These are phyloP conservation scores for Mystacornis crossleyi DNA, from an alignment of 2,113 vertebrate species.

Conservation along the genomic window DNA sequence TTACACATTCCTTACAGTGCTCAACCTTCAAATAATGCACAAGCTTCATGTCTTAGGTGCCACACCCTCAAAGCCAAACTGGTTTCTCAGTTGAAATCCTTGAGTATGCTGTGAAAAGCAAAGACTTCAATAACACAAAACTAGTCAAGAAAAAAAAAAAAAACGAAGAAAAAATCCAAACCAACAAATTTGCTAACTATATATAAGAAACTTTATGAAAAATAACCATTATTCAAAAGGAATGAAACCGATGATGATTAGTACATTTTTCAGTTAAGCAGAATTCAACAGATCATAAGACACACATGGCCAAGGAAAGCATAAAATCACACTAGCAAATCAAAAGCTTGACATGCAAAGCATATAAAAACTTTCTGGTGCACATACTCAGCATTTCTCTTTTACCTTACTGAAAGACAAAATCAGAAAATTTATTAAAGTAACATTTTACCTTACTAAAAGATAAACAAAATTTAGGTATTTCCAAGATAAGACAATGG, in stretches of 20 bases:
- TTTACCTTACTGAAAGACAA: background rate
- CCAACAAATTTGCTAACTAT: background rate
- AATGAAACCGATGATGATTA: background rate
- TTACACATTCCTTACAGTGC: background rate
- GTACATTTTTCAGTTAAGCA: background rate
- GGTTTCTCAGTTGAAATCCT: background rate
- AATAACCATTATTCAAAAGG: background rate
- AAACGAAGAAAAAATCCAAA: background rate
- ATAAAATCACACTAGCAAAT: background rate
- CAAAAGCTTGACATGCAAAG: background rate
- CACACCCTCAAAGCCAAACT: background rate
- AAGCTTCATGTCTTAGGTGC: background rate
- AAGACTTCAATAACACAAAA: background rate
- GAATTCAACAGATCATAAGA: background rate
- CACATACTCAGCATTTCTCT: background rate
- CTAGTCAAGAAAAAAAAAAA: background rate
- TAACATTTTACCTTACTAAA: background rate
- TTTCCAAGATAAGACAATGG: background rate
- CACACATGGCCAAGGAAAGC: background rate
- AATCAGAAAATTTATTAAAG: background rate
- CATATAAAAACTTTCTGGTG: background rate
- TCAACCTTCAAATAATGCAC: background rate
- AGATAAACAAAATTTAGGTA: background rate
- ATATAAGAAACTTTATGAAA: background rate
- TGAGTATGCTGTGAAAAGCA: background rate